phyloP scores from a whole-genome alignment of 2,113 vertebrate species.

The Paramisgurnus dabryanus region DNA sequence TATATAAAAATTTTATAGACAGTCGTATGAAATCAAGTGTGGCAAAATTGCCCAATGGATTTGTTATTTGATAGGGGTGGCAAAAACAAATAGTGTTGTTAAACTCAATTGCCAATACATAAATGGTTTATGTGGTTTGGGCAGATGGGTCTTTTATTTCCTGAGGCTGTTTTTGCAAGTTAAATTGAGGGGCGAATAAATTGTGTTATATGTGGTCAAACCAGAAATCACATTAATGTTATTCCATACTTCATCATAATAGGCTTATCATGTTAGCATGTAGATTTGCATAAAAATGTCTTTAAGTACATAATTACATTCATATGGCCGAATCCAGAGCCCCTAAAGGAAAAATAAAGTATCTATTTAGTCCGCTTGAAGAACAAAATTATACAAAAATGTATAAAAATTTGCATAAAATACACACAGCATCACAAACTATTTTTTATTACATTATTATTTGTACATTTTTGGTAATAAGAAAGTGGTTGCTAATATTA shows the following conservation, averaged over 20 bases:
- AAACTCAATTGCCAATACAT: neutral
- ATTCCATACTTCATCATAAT: neutral
- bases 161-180: slow-evolving; percentile 17
- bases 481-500: too few relatives aligned
- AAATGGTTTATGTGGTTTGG: slow-evolving; percentile 30
- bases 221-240: neutral
- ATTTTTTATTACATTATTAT: too few relatives aligned
- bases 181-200: neutral
- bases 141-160: slow-evolving; percentile 33
- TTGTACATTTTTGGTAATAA: neutral
- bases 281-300: neutral
- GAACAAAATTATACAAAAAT: neutral
- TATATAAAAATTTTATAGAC: neutral
- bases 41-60: slow-evolving; percentile 31
- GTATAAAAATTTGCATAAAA: neutral
- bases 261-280: neutral
- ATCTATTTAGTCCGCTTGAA: neutral
- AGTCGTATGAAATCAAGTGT: neutral
- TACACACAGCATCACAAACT: neutral
- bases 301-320: slow-evolving; percentile 3
- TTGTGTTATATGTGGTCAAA: neutral
- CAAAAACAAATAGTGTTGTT: slow-evolving; percentile 18
- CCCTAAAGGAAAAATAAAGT: neutral
- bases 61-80: slow-evolving; percentile 19
- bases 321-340: neutral